Percentiles rank a stretch among this genome's conserved stretches.
Conservation (phyloP, 2,113 vertebrate species). For the Sphyrna mokarran region DNA sequence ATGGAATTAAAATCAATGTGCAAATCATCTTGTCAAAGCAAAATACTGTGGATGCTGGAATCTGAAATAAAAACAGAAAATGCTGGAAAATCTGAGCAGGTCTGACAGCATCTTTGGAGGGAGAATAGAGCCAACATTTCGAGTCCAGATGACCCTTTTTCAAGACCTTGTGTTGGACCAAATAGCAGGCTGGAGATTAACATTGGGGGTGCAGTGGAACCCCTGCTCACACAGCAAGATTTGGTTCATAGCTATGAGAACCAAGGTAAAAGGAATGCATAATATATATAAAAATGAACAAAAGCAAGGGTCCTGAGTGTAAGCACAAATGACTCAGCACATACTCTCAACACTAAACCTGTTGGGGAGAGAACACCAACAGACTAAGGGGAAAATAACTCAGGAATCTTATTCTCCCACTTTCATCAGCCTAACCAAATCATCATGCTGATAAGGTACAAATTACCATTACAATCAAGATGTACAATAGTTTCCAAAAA, state of each 20-base stretch:
- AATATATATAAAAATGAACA: background rate
- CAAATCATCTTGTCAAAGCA: background rate
- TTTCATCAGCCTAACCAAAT: background rate
- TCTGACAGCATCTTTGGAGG: no score
- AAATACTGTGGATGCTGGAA: no score
- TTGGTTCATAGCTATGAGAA: background rate
- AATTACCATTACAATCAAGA: background rate
- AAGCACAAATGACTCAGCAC: background rate
- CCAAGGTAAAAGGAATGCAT: background rate
- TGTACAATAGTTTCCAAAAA: background rate
- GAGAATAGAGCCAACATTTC: no score
- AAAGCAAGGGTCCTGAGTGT: background rate
- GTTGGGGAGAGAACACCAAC: background rate
- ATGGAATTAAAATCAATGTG: background rate
- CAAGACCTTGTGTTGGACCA: background rate
- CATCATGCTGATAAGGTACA: background rate
- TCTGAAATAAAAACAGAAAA: no score
- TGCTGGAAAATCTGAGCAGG: no score
- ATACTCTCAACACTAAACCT: background rate
- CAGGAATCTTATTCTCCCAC: background rate
- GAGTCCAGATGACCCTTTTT: no score
- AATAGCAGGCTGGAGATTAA: background rate
- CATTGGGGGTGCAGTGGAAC: no score
- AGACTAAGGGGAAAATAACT: background rate
- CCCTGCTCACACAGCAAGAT: background rate